Base-by-base conservation (phyloP, 2,888 invertebrate genomes). In the Lissocephala sabroskyi region DNA sequence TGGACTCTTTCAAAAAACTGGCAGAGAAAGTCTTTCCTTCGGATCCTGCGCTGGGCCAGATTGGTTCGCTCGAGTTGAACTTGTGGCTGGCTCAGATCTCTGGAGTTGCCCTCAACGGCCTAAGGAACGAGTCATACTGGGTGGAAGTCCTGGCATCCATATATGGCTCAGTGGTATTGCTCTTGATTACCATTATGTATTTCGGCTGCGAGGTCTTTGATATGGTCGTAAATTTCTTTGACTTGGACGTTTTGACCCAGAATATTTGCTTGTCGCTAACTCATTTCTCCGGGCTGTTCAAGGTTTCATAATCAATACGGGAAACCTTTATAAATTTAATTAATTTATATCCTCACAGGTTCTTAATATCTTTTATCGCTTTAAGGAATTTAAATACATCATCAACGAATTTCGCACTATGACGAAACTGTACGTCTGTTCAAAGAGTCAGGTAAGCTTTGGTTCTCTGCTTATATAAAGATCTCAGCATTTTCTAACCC, bases 301-400 rank as follows among this genome's bases (percentile, higher is more conserved):
- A 30, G 30, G 30, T 30, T n/a, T n/a, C n/a, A n/a, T n/a, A n/a
- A n/a, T n/a, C n/a, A n/a, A n/a, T n/a, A n/a, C n/a, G n/a, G n/a
- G n/a, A n/a, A n/a, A n/a, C n/a, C n/a, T n/a, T n/a, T n/a, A n/a
- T n/a, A n/a, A n/a, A n/a, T 19, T 14, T 33, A 1, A 14, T 10
- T 18, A n/a, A 7, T n/a, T 28, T 13, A 10, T 14, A 11, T 9
- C 13, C 35, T 19, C 33, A 11, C 13, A 74, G 73, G 28, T 63
- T 5, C 6, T 54, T 1, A 76, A 74, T 18, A 52, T 52, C 3
- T 60, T 28, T n/a, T 62, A 62, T 39, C 54, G 61, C 17, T 68
- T 61, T 5, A 51, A 6, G 1, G 49, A 41, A 1, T 49, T 74
- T 0, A 48, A 50, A 23, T 10, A 39, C 0, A 52, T 75, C 7